phyloP scores from a whole-genome alignment of 2,888 invertebrate species.

The Drosophila multiciliata region DNA sequence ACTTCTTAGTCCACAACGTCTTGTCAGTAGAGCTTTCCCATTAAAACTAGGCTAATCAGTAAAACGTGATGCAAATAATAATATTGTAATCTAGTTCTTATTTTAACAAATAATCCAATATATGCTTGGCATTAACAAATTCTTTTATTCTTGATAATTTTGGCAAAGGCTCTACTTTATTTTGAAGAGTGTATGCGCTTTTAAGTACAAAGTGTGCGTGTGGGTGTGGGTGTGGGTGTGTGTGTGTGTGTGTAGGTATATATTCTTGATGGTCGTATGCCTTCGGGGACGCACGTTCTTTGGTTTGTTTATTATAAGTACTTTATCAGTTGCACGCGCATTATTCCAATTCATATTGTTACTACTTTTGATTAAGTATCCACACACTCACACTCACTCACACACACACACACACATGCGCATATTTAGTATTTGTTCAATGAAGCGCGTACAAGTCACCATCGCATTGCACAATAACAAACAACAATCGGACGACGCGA shows the following conservation, averaged over 20 bases:
- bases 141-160: background rate
- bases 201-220: background rate
- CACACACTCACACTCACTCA: slow-evolving; percentile 1
- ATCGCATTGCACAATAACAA: slow-evolving; percentile 21
- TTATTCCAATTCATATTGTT: slow-evolving; percentile 25
- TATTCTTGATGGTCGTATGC: background rate
- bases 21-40: background rate
- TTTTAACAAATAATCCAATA: background rate
- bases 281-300: slow-evolving; percentile 32
- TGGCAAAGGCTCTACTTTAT: background rate
- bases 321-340: slow-evolving; percentile 51
- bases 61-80: background rate
- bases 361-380: slow-evolving; percentile 27
- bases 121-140: background rate
- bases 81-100: background rate
- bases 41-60: no score
- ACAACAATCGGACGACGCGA: background rate
- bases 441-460: slow-evolving; percentile 10
- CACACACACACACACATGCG: background rate
- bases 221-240: background rate
- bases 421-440: slow-evolving; percentile 15
- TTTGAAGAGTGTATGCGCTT: background rate
- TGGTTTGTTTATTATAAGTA: slow-evolving; percentile 25
- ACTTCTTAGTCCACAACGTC: background rate
- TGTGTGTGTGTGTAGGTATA: background rate